Evolutionary conservation across 2,797 vertebrate species (phyloP), one percentile per base, ranked within the genome.

Genomic region (Buphagus erythrorhynchus): DNA sequence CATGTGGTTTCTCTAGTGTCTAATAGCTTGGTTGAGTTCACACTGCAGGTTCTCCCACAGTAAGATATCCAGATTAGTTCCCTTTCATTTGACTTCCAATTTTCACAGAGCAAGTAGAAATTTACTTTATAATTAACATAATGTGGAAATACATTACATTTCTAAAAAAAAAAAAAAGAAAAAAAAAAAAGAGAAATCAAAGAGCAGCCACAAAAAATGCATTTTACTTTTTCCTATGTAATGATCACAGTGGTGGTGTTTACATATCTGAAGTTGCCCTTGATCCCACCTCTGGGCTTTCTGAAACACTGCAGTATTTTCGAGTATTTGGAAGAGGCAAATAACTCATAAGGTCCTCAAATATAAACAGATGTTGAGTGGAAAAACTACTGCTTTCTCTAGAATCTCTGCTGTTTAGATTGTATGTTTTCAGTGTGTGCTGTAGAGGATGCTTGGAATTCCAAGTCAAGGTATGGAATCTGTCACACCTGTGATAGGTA

Each of bases 11-110:
- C 79, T 95, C 86, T 45, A n/a, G 93, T 86, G 73, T 86, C 95
- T 96, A 90, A 96, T 81, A 95, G 91, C 54, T 93, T 88, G 92
- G 76, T 78, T 90, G 82, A 94, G 76, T 93, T 96, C 76, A 84
- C 90, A 0, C 96, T 81, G 91, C 88, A 91, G 91, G 94, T 90
- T 95, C 76, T 93, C 79, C 95, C 86, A 31, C 94, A 95, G 82
- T 91, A 81, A 94, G 94, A 91, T 38, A 66, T 18, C 8, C 86
- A 95, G 83, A 95, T 95, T 96, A 94, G 88, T 96, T 97, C 80
- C 73, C 40, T 97, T 95, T 85, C 91, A 90, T 95, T 94, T 88
- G 85, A 91, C 66, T 96, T 95, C 42, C 91, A 84, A 54, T 91
- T 95, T 91, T 86, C 85, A 84, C 62, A 58, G 55, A 92, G 49